Evolutionary conservation across 30 jellyfish, hydroid and myxozoan species (phyloP), one percentile per base, ranked within the genome.

Genomic region (Turritopsis rubra): DNA sequence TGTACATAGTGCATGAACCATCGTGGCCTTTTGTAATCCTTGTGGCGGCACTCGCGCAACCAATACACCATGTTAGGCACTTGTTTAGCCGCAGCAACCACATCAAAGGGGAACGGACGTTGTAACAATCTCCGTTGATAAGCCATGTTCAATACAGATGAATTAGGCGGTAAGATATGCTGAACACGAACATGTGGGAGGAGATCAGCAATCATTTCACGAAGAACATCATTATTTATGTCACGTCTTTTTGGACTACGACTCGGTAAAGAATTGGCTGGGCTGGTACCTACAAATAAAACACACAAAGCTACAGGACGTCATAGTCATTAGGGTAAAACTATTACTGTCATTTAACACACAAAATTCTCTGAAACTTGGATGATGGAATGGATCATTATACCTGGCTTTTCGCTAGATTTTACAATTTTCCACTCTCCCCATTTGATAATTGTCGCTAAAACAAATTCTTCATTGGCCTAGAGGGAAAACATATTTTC

Each of bases 401-500:
- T 87, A 92, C 98, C 88, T 54, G 89, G 95, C 82, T 85, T 87
- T 28, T 85, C 98, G 21, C 66, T 65, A 3, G 89, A 84, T 75
- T 81, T 92, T 29, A 95, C 90, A 20, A 87, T 91, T 84, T 92
- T 95, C 96, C 96, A 92, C 81, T 92, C 98, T n/a, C 98, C 96
- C 98, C 98, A 92, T 26, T 87, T 78, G 26, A 92, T 66, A 5
- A 92, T 87, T 17, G 90, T 72, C 8, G 89, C 66, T 29, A 92
- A 52, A 41, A 92, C 85, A 74, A 82, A 91, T 92, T 92, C 98
- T 88, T 92, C 98, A 31, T 91, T 88, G 60, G 98, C 98, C 96
- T 90, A 54, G 9, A 75, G 71, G 16, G 25, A 18, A 22, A 66
- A 21, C 54, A 41, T 41, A 5, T 41, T 41, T 41, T 41, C 13